Evolutionary conservation across 2,888 invertebrate species (phyloP).

Genomic region (Pyrgus malvae): DNA sequence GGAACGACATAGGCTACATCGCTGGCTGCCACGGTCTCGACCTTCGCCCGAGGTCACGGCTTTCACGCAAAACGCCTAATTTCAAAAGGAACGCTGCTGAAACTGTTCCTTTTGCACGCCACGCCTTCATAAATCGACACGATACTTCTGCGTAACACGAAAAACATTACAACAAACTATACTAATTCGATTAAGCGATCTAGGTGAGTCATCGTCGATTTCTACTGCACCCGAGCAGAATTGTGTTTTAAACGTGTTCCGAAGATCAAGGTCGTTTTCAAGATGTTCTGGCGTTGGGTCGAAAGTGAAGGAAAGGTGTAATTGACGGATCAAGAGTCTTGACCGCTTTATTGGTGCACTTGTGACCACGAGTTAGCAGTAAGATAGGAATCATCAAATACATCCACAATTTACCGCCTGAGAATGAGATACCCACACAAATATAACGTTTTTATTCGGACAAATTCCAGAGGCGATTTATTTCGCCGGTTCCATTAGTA

Average conservation of each 20-base stretch:
- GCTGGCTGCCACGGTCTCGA: constrained; percentile 61
- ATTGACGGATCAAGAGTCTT: background rate
- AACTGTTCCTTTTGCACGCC: constrained; percentile 56
- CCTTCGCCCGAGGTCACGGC: constrained; percentile 61
- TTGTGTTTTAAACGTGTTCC: background rate
- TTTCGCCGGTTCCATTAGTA: constrained; percentile 30
- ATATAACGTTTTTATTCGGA: constrained; percentile 4
- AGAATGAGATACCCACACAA: constrained; percentile 5
- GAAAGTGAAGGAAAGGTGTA: background rate
- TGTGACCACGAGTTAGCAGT: background rate
- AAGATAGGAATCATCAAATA: background rate
- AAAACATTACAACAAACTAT: constrained; percentile 29
- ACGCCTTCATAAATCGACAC: constrained; percentile 40
- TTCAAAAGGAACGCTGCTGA: constrained; percentile 47
- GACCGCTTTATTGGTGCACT: background rate
- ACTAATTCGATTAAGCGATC: constrained; percentile 8
- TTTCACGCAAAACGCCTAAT: constrained; percentile 56
- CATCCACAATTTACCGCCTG: background rate
- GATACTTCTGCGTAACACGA: constrained; percentile 47
- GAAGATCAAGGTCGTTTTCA: constrained; percentile 6
- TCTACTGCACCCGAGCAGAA: background rate
- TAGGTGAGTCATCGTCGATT: constrained; percentile 35
- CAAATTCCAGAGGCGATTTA: constrained; percentile 17
- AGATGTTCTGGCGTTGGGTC: background rate
- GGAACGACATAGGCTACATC: constrained; percentile 42